phyloP scores from a whole-genome alignment of 2,797 vertebrate species.

The Macroramphosus scolopax region DNA sequence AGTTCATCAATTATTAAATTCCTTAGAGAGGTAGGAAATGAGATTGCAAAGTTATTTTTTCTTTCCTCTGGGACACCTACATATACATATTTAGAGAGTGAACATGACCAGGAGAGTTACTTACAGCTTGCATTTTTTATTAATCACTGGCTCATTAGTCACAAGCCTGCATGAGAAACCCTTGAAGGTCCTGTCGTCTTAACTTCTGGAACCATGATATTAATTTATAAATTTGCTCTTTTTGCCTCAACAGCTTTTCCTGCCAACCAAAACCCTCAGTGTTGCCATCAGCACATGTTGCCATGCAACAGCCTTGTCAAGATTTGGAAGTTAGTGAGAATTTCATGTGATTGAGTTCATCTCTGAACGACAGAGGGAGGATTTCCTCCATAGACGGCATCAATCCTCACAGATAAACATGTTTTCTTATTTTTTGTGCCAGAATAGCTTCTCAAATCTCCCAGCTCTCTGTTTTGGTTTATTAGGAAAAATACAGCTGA shows the following conservation, averaged over 20 bases:
- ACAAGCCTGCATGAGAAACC: background rate
- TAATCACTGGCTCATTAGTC: too few species aligned
- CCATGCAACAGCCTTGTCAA: constrained; percentile 63
- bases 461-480: constrained; percentile 9
- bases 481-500: background rate
- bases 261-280: constrained; percentile 27
- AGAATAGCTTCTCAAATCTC: background rate
- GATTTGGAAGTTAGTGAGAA: constrained; percentile 58
- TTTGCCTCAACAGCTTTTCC: constrained; percentile 16
- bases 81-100: too few species aligned
- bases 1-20: too few species aligned
- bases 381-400: constrained; percentile 3
- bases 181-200: background rate
- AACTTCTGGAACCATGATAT: background rate
- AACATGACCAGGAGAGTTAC: too few species aligned
- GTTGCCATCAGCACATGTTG: constrained; percentile 57
- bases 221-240: background rate
- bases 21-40: too few species aligned
- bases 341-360: constrained; percentile 26
- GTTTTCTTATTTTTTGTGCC: background rate
- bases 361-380: constrained; percentile 8
- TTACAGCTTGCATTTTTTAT: too few species aligned
- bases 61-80: too few species aligned
- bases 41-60: too few species aligned
- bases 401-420: background rate